phyloP scores from a whole-genome alignment of 2,888 invertebrate species.

The Allolobophora icterica region DNA sequence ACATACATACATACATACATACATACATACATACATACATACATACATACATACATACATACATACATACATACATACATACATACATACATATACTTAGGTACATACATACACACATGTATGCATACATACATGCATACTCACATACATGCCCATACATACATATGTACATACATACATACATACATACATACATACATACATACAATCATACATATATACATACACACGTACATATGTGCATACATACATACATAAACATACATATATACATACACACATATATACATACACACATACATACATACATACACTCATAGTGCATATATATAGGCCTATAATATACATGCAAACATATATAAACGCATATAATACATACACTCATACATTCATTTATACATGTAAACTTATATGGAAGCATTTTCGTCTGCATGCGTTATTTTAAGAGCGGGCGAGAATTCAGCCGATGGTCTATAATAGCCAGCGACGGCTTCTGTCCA shows the following conservation, averaged over 20 bases:
- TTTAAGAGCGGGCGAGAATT: too few species aligned
- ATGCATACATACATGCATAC: neutral
- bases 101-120: neutral
- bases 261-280: neutral
- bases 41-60: constrained; percentile 15
- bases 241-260: neutral
- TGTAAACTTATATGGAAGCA: too few species aligned
- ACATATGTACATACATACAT: neutral
- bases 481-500: too few species aligned
- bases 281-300: neutral
- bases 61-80: neutral
- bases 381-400: neutral
- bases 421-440: too few species aligned
- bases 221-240: neutral
- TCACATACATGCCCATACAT: neutral
- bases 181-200: neutral
- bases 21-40: constrained; percentile 1
- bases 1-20: neutral
- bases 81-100: neutral
- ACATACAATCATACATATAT: neutral
- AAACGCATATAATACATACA: neutral
- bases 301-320: neutral
- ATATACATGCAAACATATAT: neutral
- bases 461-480: too few species aligned
- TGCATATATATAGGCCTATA: neutral